These are phyloP conservation scores for Volucella inflata DNA, from an alignment of 2,888 invertebrate genomes.

Conservation along the genomic window DNA sequence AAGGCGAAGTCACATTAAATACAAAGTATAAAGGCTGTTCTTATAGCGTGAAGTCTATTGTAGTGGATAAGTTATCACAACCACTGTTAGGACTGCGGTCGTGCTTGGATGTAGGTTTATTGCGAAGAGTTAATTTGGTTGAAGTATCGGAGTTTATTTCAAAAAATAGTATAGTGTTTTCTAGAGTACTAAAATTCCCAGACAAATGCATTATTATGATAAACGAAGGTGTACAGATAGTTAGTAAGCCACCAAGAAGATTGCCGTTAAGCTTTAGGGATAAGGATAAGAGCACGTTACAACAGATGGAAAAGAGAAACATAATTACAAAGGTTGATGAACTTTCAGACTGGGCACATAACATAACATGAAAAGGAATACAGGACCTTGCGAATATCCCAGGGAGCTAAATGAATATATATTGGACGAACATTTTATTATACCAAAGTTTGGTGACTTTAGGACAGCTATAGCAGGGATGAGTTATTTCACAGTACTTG, in stretches of 20 bases:
- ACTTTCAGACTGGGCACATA: slow-evolving; percentile 38
- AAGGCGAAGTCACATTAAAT: slow-evolving; percentile 11
- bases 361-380: no score
- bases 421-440: no score
- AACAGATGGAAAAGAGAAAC: slow-evolving; percentile 62
- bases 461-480: no score
- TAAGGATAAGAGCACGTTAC: slow-evolving; percentile 58
- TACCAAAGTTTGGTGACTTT: no score
- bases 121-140: neutral
- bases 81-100: neutral
- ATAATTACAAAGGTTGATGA: slow-evolving; percentile 57
- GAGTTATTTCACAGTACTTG: no score
- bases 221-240: neutral
- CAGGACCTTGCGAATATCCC: no score
- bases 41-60: neutral
- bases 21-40: neutral
- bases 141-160: neutral
- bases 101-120: neutral
- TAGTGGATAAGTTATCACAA: neutral
- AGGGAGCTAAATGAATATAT: no score
- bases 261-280: slow-evolving; percentile 67
- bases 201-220: slow-evolving; percentile 8
- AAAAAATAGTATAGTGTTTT: slow-evolving; percentile 2
- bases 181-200: slow-evolving; percentile 16
- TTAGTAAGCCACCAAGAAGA: slow-evolving; percentile 24